Conservation (phyloP, 2,797 vertebrate species). For the Phoxinus dragarum region DNA sequence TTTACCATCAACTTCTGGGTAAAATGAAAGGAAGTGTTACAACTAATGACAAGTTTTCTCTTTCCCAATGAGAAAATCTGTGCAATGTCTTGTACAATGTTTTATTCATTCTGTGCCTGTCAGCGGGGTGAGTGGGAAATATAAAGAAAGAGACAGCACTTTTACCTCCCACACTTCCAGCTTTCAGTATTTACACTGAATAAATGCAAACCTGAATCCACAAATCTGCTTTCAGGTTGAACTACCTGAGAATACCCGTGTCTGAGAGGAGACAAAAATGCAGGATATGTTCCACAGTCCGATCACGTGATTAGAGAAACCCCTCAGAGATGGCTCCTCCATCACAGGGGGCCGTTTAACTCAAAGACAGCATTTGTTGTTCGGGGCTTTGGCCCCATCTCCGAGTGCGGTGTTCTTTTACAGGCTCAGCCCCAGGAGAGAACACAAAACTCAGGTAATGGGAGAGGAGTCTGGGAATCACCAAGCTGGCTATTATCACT, state of each 20-base stretch:
- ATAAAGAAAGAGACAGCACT: conserved; percentile 36
- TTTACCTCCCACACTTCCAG: conserved; percentile 4
- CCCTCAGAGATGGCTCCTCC: conserved; percentile 67
- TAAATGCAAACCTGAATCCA: background rate
- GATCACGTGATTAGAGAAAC: conserved; percentile 45
- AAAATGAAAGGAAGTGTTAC: conserved; percentile 36
- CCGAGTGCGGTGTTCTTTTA: conserved; percentile 75
- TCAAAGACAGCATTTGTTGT: conserved; percentile 77
- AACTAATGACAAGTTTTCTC: conserved; percentile 65
- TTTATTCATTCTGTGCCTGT: conserved; percentile 78
- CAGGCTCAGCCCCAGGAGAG: conserved; percentile 65
- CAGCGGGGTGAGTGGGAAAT: conserved; percentile 45
- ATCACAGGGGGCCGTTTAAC: conserved; percentile 73
- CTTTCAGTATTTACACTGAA: conserved; percentile 18
- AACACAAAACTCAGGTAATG: conserved; percentile 25
- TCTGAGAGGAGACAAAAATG: conserved; percentile 1
- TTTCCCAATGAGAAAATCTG: conserved; percentile 75
- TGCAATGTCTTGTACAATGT: conserved; percentile 75
- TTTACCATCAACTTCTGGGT: conserved; percentile 28
- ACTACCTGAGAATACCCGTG: background rate
- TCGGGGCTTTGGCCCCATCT: conserved; percentile 62
- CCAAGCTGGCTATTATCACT: conserved; percentile 20
- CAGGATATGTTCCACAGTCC: background rate
- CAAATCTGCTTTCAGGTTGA: conserved; percentile 6
- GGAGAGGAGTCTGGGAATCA: conserved; percentile 40